Conservation (phyloP, 2,888 invertebrate species). For the Synergus gifuensis region DNA sequence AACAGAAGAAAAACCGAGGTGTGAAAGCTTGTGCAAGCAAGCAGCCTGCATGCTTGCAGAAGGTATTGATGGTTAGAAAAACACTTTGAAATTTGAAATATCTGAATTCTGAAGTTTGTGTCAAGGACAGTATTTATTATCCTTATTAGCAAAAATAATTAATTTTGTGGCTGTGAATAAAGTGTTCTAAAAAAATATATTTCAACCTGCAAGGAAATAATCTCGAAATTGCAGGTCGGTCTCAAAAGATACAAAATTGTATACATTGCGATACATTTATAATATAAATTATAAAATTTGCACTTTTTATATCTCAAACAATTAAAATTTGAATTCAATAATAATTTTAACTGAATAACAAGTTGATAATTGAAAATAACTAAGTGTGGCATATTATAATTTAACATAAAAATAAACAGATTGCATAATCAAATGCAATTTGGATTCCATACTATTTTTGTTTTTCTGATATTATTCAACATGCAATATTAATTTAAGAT, state of each 20-base stretch:
- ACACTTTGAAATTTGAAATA: too few relatives aligned
- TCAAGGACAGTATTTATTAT: slow-evolving; percentile 8
- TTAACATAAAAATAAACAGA: neutral
- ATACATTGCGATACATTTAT: neutral
- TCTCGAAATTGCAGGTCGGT: neutral
- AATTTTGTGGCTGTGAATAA: neutral
- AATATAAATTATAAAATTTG: neutral
- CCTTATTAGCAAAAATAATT: neutral
- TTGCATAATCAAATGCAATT: neutral
- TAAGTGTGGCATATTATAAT: neutral
- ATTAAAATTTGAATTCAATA: neutral
- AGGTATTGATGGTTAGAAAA: too few relatives aligned
- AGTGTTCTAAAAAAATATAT: neutral
- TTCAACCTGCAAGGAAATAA: neutral
- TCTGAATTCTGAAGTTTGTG: neutral
- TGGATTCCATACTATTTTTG: neutral
- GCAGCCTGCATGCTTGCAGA: too few relatives aligned
- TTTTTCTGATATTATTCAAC: too few relatives aligned
- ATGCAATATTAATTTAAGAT: too few relatives aligned
- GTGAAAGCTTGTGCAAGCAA: too few relatives aligned
- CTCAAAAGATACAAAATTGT: neutral
- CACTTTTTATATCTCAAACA: neutral
- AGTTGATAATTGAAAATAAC: neutral
- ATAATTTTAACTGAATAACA: neutral
- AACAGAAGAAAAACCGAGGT: too few relatives aligned